Base-by-base conservation (phyloP, 2,113 vertebrate genomes). In the Pipa parva region DNA sequence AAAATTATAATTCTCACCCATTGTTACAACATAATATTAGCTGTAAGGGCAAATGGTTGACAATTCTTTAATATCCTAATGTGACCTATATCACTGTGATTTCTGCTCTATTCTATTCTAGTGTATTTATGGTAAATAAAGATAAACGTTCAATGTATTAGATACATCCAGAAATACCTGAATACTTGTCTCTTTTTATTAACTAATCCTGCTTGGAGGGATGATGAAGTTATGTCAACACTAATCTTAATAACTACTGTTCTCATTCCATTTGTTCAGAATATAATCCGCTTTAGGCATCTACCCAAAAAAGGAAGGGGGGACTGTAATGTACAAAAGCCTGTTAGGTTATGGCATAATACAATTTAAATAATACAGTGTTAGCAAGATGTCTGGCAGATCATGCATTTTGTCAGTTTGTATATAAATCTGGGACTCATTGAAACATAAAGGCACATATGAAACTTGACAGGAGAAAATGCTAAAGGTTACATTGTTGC, bases 381-480 rank as follows among this genome's bases (percentile, higher is more conserved):
- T 48, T 25, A 49, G 59, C 59, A 31, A 58, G 27, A 66, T 27
- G 31, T 22, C 63, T 66, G 63, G 63, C 15, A 36, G 37, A 66
- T 66, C 27, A 58, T 58, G 26, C 36, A 48, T 49, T 58, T 22
- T 49, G 63, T 66, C 63, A 66, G 27, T 25, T 66, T 42, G 15
- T 49, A 58, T 66, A 58, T 17, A 24, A 24, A 66, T 66, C 54
- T 21, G 22, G 22, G 56, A 66, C 31, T 48, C 52, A 66, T 18
- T 58, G 63, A 66, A 45, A 58, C 63, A 56, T 57, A 48, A 66
- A 27, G 56, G 42, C 48, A 57, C 63, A 66, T 58, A 66, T 66
- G 63, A 58, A 54, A 66, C 58, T 66, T 58, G 63, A 66, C 63
- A 58, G 46, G n/a, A 46, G 36, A 63, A 57, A 66, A 66, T 49